Evolutionary conservation across 2,113 vertebrate genomes (phyloP).

Genomic region (Prionailurus bengalensis): DNA sequence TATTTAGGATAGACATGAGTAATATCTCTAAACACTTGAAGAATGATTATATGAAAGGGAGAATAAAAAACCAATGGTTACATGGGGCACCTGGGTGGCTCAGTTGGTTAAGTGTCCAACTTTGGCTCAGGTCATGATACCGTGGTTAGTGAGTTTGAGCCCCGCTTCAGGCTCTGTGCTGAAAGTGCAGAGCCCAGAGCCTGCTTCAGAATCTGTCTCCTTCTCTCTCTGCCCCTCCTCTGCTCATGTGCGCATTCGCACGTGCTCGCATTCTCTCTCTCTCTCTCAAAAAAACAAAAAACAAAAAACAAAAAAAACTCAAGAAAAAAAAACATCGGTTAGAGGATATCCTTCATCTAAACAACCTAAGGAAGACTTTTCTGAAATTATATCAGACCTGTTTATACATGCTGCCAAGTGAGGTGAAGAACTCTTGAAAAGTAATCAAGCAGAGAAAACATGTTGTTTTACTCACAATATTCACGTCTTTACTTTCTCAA

Average conservation of each 20-base stretch:
- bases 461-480: neutral
- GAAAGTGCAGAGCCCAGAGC: no score
- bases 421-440: neutral
- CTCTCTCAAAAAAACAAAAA: no score
- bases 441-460: neutral
- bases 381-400: neutral
- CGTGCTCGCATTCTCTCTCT: no score
- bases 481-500: slow-evolving; percentile 11
- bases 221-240: no score
- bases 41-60: neutral
- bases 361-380: neutral
- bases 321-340: neutral
- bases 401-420: neutral
- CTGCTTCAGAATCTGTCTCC: no score
- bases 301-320: neutral
- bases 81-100: no score
- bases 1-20: neutral
- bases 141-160: no score
- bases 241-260: no score
- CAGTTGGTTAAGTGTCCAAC: no score
- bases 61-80: neutral
- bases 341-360: slow-evolving; percentile 26
- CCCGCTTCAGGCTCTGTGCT: no score
- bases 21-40: neutral
- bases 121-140: no score